A percentile compares a stretch with the other conserved stretches of the same genome.
Evolutionary conservation across 2,888 invertebrate genomes (phyloP).

Genomic region (Tipula unca): DNA sequence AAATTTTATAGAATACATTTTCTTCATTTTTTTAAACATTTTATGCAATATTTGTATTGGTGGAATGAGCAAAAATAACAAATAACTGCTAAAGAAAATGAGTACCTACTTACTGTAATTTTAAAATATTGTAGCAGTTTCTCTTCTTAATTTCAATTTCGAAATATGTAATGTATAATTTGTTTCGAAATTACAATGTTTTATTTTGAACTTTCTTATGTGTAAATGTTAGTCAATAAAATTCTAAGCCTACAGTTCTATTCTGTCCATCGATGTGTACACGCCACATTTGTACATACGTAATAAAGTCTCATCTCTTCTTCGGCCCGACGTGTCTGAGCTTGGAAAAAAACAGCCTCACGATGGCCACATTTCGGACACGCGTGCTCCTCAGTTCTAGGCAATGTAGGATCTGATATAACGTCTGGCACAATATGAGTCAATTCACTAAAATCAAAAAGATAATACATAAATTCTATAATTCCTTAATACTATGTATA

Average conservation of each 20-base stretch:
- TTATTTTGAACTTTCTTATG: neutral
- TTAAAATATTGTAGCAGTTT: too few species aligned
- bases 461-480: conserved; percentile 20
- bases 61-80: too few species aligned
- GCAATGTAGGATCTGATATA: conserved; percentile 95
- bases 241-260: conserved; percentile 37
- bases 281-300: conserved; percentile 86
- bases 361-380: conserved; percentile 93
- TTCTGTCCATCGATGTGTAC: conserved; percentile 95
- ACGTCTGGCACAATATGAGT: conserved; percentile 98
- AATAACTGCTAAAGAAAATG: too few species aligned
- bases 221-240: neutral
- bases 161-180: too few species aligned
- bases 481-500: neutral
- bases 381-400: conserved; percentile 95
- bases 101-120: too few species aligned
- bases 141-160: too few species aligned
- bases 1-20: too few species aligned
- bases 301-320: conserved; percentile 98
- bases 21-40: too few species aligned
- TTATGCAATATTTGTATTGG: too few species aligned
- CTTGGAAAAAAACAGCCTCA: conserved; percentile 98
- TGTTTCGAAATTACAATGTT: neutral
- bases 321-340: conserved; percentile 92
- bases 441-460: conserved; percentile 60